These are phyloP conservation scores for Sporophila hypoxantha DNA, from an alignment of 2,113 vertebrate genomes.

Conservation along the genomic window DNA sequence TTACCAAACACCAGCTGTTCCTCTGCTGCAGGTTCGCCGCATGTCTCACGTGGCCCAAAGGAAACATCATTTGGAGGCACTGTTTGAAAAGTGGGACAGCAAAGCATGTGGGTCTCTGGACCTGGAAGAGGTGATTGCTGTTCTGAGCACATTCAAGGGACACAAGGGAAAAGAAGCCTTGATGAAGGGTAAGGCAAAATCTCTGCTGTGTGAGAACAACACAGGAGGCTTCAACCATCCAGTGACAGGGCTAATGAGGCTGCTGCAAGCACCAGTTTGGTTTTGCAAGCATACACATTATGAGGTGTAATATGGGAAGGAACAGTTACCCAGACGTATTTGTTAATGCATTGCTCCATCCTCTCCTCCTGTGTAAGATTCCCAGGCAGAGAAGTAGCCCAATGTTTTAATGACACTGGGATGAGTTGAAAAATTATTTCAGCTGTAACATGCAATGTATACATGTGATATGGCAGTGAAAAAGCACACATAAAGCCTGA, in stretches of 20 bases:
- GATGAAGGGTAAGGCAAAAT: constrained; percentile 61
- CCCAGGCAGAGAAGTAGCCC: not conserved
- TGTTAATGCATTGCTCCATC: not conserved
- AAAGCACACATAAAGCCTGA: not conserved
- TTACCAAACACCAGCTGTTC: not conserved
- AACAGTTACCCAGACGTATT: not conserved
- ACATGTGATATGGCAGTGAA: not conserved
- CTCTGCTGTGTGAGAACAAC: not conserved
- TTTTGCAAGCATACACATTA: not conserved
- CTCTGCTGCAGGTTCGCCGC: constrained; percentile 39
- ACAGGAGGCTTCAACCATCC: not conserved
- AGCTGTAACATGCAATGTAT: not conserved
- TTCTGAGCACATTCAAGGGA: constrained; percentile 64
- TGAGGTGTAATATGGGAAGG: not conserved
- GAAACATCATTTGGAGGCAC: constrained; percentile 59
- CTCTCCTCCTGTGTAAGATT: not conserved
- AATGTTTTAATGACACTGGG: not conserved
- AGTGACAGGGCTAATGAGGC: not conserved
- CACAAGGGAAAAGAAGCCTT: constrained; percentile 65
- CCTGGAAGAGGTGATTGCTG: constrained; percentile 58
- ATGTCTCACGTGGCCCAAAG: not conserved
- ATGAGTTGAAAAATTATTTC: not conserved
- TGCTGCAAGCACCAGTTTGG: not conserved
- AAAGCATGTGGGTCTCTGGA: constrained; percentile 65
- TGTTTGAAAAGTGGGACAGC: constrained; percentile 75